phyloP scores from a whole-genome alignment of 2,113 vertebrate species.

The Leuciscus idus region DNA sequence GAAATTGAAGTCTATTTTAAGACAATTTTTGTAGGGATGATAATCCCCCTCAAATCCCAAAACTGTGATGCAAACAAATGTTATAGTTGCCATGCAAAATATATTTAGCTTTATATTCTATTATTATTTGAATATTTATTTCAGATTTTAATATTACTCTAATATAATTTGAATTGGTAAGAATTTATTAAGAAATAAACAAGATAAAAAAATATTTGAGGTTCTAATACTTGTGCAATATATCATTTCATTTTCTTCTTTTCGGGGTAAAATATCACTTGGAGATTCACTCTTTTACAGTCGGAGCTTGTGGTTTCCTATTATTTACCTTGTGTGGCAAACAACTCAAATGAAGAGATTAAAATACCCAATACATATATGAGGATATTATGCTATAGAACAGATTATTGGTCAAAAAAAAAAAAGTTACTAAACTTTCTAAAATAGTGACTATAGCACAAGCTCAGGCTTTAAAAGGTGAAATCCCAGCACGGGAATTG shows the following conservation, averaged over 20 bases:
- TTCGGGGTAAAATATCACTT: constrained; percentile 13
- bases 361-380: neutral
- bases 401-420: neutral
- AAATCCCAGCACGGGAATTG: neutral
- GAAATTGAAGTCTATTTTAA: too few species aligned
- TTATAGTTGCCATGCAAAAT: neutral
- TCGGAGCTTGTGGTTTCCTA: neutral
- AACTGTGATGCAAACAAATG: neutral
- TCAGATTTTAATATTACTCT: too few species aligned
- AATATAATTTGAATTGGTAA: too few species aligned
- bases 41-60: neutral
- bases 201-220: neutral
- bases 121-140: too few species aligned
- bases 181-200: too few species aligned
- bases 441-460: neutral
- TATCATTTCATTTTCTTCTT: neutral
- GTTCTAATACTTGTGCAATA: neutral
- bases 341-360: neutral
- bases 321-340: neutral
- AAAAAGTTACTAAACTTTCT: neutral
- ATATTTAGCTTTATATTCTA: too few species aligned
- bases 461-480: neutral
- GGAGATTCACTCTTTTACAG: neutral
- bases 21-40: neutral
- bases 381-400: too few species aligned